phyloP scores from a whole-genome alignment of 2,113 vertebrate genomes.

The Ophiodon elongatus region DNA sequence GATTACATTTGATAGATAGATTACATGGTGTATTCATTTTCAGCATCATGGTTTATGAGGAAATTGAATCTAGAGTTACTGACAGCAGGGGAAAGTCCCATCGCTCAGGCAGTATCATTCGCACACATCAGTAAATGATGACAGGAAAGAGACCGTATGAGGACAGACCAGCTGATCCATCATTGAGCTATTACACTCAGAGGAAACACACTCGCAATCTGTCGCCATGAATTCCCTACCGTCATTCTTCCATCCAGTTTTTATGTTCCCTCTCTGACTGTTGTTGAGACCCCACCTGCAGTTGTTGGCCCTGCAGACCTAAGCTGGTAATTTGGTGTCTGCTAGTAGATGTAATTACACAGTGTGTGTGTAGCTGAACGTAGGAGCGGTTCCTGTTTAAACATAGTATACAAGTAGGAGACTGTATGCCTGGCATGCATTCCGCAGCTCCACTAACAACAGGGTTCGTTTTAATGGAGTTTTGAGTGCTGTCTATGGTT shows the following conservation, averaged over 20 bases:
- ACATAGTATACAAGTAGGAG: slow-evolving; percentile 59
- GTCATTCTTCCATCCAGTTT: slow-evolving; percentile 9
- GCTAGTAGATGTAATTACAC: slow-evolving; percentile 77
- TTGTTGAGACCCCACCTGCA: slow-evolving; percentile 58
- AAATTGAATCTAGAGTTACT: slow-evolving; percentile 11
- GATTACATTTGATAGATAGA: not conserved
- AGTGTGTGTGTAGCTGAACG: slow-evolving; percentile 7
- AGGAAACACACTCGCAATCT: not conserved
- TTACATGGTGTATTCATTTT: not conserved
- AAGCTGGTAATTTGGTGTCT: slow-evolving; percentile 80
- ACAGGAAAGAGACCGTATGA: not conserved
- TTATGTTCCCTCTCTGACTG: slow-evolving; percentile 12
- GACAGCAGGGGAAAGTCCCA: slow-evolving; percentile 19
- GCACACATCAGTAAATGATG: not conserved
- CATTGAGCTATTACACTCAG: not conserved
- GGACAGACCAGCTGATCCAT: slow-evolving; percentile 2
- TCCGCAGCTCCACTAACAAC: slow-evolving; percentile 67
- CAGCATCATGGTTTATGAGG: not conserved
- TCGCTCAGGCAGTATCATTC: not conserved
- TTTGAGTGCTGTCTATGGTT: slow-evolving; percentile 23
- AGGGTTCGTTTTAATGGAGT: slow-evolving; percentile 61
- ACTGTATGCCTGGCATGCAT: slow-evolving; percentile 67
- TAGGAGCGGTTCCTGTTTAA: slow-evolving; percentile 56
- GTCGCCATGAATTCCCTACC: not conserved
- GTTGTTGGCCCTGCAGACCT: slow-evolving; percentile 50